Base-by-base conservation (phyloP, 1,140 invertebrate species). In the Drosophila mauritiana region DNA sequence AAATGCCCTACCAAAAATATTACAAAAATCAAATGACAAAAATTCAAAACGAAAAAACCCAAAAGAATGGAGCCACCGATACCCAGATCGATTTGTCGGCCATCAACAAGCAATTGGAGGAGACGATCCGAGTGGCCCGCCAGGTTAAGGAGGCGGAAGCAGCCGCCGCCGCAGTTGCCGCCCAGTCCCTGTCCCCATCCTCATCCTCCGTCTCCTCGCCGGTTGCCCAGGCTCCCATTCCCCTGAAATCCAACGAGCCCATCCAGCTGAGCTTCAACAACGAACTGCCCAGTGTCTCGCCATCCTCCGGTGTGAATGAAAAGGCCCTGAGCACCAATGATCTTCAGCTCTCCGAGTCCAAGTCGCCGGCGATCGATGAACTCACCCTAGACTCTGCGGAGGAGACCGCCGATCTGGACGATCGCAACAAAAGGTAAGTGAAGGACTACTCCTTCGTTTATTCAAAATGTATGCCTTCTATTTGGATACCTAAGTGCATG, bases 391-490 rank as follows among this genome's bases (percentile, higher is more conserved):
- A 95, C 73, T 93, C 93, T 7, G 94, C 94, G 48, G 93, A 94
- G 36, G 94, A 94, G 67, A 92, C 93, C 43, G 95, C 95, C 76
- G 96, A 96, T 84, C 56, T 91, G 55, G 95, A 96, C 84, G 95
- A 96, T 91, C 94, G 96, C 83, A 96, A 97, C 92, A 97, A 97
- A 90, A 94, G 95, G 94, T 94, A 75, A 84, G 86, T 53, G 31
- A 7, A 2, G 7, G 11, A 13, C 11, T 31, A 8, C 7, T 10
- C 31, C 31, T 31, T 6, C 27, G 7, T 7, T 31, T 1, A 7
- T 27, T 27, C 6, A 6, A 27, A 27, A 27, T 27, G 27, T 27
- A 6, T 6, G 27, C 27, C 27, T 27, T 7, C 1, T 27, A 37
- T 12, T 13, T 37, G 0, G 12, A 13, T 13, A 13, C 36, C 11